A percentile compares a stretch with the other conserved stretches of the same genome.
These are phyloP conservation scores for Willowsia nigromaculata DNA, from an alignment of 2,888 invertebrate genomes.

Conservation along the genomic window DNA sequence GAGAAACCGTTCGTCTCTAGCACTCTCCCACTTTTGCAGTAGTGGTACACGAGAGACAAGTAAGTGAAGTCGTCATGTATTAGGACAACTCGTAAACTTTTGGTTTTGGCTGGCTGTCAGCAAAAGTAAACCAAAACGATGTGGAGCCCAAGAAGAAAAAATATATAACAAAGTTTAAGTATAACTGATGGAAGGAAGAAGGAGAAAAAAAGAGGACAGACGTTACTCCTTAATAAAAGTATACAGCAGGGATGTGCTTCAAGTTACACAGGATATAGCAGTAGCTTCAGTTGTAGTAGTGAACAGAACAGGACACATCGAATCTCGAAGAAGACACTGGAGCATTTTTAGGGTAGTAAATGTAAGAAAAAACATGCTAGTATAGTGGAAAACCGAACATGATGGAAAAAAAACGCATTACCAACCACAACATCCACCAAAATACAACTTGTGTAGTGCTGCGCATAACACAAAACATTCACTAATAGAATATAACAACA, in stretches of 20 bases:
- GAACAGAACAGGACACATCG: constrained; percentile 14
- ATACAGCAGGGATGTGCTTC: not conserved
- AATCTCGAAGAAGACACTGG: constrained; percentile 29
- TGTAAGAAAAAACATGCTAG: constrained; percentile 7
- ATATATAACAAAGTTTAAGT: constrained; percentile 47
- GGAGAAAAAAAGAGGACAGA: constrained; percentile 20
- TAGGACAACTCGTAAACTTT: constrained; percentile 66
- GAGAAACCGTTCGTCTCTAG: not conserved
- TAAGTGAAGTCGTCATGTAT: constrained; percentile 61
- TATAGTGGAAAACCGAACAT: not conserved
- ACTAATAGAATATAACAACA: constrained; percentile 4
- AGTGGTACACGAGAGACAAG: constrained; percentile 50
- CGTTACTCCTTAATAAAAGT: not conserved
- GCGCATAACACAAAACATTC: not conserved
- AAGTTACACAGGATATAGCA: not conserved
- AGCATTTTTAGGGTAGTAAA: constrained; percentile 4
- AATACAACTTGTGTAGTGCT: not conserved
- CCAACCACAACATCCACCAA: constrained; percentile 42
- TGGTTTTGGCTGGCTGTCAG: constrained; percentile 67
- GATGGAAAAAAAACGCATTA: constrained; percentile 48
- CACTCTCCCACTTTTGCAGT: not conserved
- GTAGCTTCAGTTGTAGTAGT: not conserved
- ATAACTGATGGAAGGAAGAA: constrained; percentile 24
- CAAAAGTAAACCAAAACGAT: constrained; percentile 64
- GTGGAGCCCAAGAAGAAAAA: constrained; percentile 35